A percentile compares a stretch with the other conserved stretches of the same genome.
Evolutionary conservation across 2,113 vertebrate genomes (phyloP).

Genomic region (Herpetotheres cachinnans): DNA sequence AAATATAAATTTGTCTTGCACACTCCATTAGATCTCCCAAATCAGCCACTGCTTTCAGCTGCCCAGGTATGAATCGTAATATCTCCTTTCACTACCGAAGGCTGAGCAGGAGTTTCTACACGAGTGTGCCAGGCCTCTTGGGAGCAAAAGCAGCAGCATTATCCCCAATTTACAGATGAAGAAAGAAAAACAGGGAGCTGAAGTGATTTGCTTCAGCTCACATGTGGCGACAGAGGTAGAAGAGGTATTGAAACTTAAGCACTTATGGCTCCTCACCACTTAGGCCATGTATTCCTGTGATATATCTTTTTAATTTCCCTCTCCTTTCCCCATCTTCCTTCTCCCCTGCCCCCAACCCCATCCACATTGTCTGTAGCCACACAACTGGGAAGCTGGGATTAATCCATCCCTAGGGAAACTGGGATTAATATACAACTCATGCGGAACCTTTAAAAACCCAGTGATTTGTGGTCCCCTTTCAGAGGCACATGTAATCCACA

Average conservation of each 20-base stretch:
- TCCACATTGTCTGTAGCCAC: slow-evolving; percentile 25
- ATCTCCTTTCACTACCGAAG: background rate
- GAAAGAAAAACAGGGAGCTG: background rate
- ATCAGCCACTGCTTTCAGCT: background rate
- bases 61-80: background rate
- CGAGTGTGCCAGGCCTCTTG: background rate
- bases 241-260: slow-evolving; percentile 13
- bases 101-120: background rate
- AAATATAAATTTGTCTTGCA: slow-evolving; percentile 13
- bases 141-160: background rate
- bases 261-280: background rate
- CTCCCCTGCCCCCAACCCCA: background rate
- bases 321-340: slow-evolving; percentile 22
- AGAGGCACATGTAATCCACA: slow-evolving; percentile 43
- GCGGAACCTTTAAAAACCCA: slow-evolving; percentile 49
- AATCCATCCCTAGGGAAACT: slow-evolving; percentile 41
- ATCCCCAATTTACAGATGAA: background rate
- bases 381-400: slow-evolving; percentile 49
- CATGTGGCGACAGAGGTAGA: slow-evolving; percentile 20
- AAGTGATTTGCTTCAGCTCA: background rate
- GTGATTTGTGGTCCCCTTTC: slow-evolving; percentile 37
- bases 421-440: slow-evolving; percentile 60
- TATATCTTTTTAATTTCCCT: slow-evolving; percentile 39
- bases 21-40: background rate
- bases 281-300: background rate